Percentiles rank a stretch among this genome's conserved stretches.
Evolutionary conservation across 2,113 vertebrate genomes (phyloP).

Genomic region (Archocentrus centrarchus): DNA sequence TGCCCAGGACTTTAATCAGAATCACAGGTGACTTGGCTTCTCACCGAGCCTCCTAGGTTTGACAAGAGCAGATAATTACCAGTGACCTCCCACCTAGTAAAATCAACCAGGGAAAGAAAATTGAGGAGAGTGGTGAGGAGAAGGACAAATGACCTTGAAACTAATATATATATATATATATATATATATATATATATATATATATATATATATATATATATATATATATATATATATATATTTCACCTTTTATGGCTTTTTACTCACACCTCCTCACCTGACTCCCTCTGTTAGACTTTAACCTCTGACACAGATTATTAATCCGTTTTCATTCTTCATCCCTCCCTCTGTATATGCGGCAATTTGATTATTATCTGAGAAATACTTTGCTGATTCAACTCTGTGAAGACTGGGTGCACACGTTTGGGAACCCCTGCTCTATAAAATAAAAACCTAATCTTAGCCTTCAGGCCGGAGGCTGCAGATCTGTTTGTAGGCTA

Average conservation of each 20-base stretch:
- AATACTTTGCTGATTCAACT: too few species aligned
- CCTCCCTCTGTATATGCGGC: background rate
- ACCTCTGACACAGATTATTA: background rate
- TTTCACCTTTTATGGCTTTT: background rate
- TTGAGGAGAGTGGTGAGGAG: background rate
- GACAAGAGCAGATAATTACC: conserved; percentile 67
- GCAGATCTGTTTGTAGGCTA: background rate
- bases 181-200: too few species aligned
- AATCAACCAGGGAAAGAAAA: conserved; percentile 32
- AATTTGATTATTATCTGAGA: background rate
- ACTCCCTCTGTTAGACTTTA: conserved; percentile 16
- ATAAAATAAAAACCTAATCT: background rate
- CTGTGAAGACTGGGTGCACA: too few species aligned
- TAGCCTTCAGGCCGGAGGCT: background rate
- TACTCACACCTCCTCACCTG: background rate
- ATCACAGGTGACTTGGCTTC: conserved; percentile 58
- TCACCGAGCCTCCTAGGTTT: conserved; percentile 45
- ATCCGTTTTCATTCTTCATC: conserved; percentile 14
- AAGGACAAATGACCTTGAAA: conserved; percentile 46
- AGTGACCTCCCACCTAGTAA: conserved; percentile 47
- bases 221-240: background rate
- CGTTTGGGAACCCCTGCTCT: background rate
- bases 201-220: too few species aligned
- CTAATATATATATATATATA: too few species aligned
- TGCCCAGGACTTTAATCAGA: conserved; percentile 62